phyloP scores from a whole-genome alignment of 2,797 vertebrate genomes.

The Sebastes ruberrimus region DNA sequence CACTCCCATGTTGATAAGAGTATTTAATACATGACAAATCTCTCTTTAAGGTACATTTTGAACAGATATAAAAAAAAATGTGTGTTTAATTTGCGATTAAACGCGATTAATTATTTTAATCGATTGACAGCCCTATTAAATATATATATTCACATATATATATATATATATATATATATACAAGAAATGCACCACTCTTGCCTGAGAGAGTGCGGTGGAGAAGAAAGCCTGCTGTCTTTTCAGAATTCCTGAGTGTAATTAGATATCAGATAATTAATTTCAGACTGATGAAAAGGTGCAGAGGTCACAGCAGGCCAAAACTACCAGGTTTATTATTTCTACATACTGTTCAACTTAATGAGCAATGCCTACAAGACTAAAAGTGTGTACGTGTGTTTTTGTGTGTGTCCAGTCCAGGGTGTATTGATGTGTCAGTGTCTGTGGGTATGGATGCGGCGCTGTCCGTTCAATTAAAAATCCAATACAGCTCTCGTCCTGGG shows the following conservation, averaged over 20 bases:
- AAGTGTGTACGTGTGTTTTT: background rate
- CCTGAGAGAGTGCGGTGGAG: background rate
- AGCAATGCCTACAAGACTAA: background rate
- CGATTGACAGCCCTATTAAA: too few relatives aligned
- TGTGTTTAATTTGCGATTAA: too few relatives aligned
- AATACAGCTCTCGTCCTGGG: constrained; percentile 12
- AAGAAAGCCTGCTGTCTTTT: background rate
- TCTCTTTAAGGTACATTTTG: too few relatives aligned
- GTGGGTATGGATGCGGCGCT: background rate
- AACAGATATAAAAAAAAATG: too few relatives aligned
- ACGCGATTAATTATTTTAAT: too few relatives aligned
- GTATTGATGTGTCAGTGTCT: constrained; percentile 11
- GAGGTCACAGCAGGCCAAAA: constrained; percentile 10
- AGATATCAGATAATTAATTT: constrained; percentile 26
- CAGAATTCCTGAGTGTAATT: constrained; percentile 6
- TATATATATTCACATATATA: too few relatives aligned
- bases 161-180: too few relatives aligned
- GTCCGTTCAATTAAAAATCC: constrained; percentile 51
- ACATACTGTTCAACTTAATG: constrained; percentile 30
- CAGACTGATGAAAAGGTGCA: constrained; percentile 19
- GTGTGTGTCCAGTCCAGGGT: background rate
- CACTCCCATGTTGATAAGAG: too few relatives aligned
- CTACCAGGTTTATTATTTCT: constrained; percentile 2
- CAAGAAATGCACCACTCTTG: too few relatives aligned
- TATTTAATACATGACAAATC: too few relatives aligned